These are phyloP conservation scores for Tortrix viridana DNA, from an alignment of 2,888 invertebrate genomes.

Conservation along the genomic window DNA sequence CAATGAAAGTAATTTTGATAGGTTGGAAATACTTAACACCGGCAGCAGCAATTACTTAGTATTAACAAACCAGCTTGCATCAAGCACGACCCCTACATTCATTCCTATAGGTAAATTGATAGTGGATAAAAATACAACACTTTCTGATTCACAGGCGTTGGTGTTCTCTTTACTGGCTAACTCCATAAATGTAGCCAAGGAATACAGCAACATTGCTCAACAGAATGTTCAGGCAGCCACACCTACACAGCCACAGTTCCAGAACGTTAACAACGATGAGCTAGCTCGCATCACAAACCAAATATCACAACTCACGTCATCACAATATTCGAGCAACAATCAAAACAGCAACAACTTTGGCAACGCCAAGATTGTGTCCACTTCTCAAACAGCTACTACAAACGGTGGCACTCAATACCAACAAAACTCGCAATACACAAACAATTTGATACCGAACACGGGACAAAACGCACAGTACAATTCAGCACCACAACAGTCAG, in stretches of 20 bases:
- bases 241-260: slow-evolving; percentile 55
- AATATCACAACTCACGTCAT: slow-evolving; percentile 71
- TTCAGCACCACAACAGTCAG: slow-evolving; percentile 47
- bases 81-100: slow-evolving; percentile 53
- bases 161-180: slow-evolving; percentile 76
- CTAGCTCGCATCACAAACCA: slow-evolving; percentile 63
- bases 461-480: slow-evolving; percentile 50
- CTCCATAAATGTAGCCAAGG: slow-evolving; percentile 74
- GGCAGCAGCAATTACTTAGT: slow-evolving; percentile 76
- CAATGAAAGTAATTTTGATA: slow-evolving; percentile 62
- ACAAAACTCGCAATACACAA: slow-evolving; percentile 46
- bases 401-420: slow-evolving; percentile 47
- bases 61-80: slow-evolving; percentile 61
- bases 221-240: slow-evolving; percentile 57
- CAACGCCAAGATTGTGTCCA: slow-evolving; percentile 45
- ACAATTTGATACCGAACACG: slow-evolving; percentile 21
- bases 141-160: slow-evolving; percentile 80
- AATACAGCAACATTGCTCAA: slow-evolving; percentile 68
- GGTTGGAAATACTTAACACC: slow-evolving; percentile 75
- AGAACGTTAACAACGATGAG: slow-evolving; percentile 63
- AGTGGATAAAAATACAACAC: slow-evolving; percentile 63
- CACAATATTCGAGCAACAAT: slow-evolving; percentile 59
- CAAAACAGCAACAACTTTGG: slow-evolving; percentile 45
- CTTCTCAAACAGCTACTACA: slow-evolving; percentile 44
- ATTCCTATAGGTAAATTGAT: slow-evolving; percentile 71